Evolutionary conservation across 2,888 invertebrate genomes (phyloP).

Genomic region (Agrochola lychnidis): DNA sequence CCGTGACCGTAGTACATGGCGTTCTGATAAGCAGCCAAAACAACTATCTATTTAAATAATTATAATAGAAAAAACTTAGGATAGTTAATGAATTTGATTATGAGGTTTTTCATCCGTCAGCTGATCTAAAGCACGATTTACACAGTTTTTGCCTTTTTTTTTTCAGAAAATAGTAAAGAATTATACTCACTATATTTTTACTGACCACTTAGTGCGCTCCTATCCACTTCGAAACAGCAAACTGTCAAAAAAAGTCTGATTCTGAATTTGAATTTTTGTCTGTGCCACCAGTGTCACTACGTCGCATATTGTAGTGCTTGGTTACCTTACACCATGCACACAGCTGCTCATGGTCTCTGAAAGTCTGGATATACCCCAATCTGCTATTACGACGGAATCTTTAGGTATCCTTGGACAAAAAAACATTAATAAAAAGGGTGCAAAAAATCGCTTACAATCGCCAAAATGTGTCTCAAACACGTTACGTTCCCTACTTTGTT

Average conservation of each 20-base stretch:
- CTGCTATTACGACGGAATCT: neutral
- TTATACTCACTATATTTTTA: neutral
- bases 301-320: neutral
- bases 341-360: constrained; percentile 3
- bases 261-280: neutral
- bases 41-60: too few species aligned
- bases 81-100: too few species aligned
- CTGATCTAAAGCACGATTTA: neutral
- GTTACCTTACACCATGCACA: neutral
- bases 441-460: neutral
- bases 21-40: neutral
- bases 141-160: too few species aligned
- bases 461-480: constrained; percentile 28
- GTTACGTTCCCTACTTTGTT: neutral
- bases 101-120: too few species aligned
- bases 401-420: neutral
- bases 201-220: neutral
- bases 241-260: neutral
- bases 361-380: neutral
- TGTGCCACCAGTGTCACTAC: neutral
- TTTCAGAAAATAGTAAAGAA: neutral
- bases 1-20: neutral
- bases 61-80: too few species aligned
- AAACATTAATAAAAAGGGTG: neutral
- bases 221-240: neutral